Base-by-base conservation (phyloP, 2,888 invertebrate genomes). In the Noctua janthina region DNA sequence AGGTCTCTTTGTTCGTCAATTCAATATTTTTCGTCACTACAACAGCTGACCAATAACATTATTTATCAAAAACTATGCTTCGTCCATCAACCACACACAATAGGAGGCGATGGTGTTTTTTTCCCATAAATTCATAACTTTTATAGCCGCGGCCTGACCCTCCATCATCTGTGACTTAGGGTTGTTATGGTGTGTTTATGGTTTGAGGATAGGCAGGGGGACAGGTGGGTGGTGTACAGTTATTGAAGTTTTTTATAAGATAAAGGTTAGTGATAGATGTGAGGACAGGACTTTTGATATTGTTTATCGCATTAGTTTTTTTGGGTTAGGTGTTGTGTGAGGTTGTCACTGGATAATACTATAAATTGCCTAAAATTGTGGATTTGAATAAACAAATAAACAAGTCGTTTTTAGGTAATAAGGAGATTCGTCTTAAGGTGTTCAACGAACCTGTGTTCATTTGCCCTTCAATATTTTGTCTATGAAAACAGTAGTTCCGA, bases 51-150 rank as follows among this genome's bases (percentile, higher is more conserved):
- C 84, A 85, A 83, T 80, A 87, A 80, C 72, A 64, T 81, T 75
- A 84, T 86, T 89, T 86, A 86, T 82, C 49, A 82, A 76, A 74
- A 74, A 81, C 82, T 81, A 88, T 83, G 84, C 82, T 84, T 87
- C 81, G 76, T 56, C 67, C 87, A 89, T 90, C 92, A 90, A 83
- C 81, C 85, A 66, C 89, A 85, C 87, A 84, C 89, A 90, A 88
- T 87, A 86, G 86, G 66, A 20, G 89, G 80, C 87, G 82, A 90
- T 91, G 91, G 89, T 93, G 93, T 94, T 93, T 94, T 83, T 94
- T 93, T 87, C 88, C 89, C 92, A 93, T 95, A 95, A 95, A 95
- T 95, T 93, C 90, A 90, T 91, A 93, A 93, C 93, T 95, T 94
- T 93, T 94, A 94, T 91, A 91, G 92, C 83, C 76, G 81, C 74